Conservation (phyloP, 2,888 invertebrate species). For the Lacanobia oleracea region DNA sequence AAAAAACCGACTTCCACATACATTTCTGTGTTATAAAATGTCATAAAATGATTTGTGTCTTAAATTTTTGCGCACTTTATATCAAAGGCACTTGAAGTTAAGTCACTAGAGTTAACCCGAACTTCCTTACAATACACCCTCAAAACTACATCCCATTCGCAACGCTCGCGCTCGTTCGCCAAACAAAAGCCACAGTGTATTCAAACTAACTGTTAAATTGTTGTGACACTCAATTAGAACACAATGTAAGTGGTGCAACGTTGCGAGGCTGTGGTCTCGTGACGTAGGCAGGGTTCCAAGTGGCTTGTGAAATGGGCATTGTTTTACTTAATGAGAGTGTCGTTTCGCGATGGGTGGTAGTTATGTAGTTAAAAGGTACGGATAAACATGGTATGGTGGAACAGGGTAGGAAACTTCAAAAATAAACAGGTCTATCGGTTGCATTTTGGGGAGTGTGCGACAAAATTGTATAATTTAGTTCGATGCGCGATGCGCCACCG, state of each 20-base stretch:
- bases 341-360: neutral
- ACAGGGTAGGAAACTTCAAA: too few relatives aligned
- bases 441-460: too few relatives aligned
- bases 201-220: constrained; percentile 33
- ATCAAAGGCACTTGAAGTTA: neutral
- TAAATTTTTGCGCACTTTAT: too few relatives aligned
- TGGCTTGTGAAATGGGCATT: constrained; percentile 14
- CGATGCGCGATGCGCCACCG: too few relatives aligned
- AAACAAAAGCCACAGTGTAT: constrained; percentile 41
- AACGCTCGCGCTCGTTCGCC: neutral
- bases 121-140: neutral
- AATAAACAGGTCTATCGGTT: too few relatives aligned
- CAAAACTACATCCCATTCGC: constrained; percentile 19
- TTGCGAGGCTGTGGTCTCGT: constrained; percentile 35
- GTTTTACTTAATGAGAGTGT: constrained; percentile 22
- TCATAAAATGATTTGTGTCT: too few relatives aligned
- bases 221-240: constrained; percentile 47
- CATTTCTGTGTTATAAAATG: too few relatives aligned
- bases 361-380: neutral
- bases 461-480: too few relatives aligned
- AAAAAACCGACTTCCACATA: too few relatives aligned
- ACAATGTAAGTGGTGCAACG: constrained; percentile 37
- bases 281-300: constrained; percentile 19
- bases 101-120: constrained; percentile 15
- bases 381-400: neutral